Base-by-base conservation (phyloP, 2,797 vertebrate species). In the Nyctalus aviator region DNA sequence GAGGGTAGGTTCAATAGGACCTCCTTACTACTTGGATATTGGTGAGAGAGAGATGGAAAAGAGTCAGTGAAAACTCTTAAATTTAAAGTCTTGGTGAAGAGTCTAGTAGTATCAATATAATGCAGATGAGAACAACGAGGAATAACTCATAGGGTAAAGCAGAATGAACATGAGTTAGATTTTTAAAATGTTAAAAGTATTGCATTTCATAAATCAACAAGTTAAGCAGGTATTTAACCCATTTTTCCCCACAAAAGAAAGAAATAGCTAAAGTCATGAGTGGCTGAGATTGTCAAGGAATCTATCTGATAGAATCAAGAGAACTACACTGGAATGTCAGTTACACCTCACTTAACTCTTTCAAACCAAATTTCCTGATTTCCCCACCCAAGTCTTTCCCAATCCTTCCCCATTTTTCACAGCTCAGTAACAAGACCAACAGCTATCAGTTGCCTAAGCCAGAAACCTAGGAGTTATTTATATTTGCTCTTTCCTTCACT, bases 341-440 rank as follows among this genome's bases (percentile, higher is more conserved):
- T 41, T 37, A 81, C 50, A 72, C 21, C 35, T 55, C 77, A 82
- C n/a, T 82, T 44, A 90, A 68, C 32, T 77, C 62, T 89, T 93
- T 89, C n/a, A 93, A 96, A 94, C 21, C 44, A 92, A 89, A 73
- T 32, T 32, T 69, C 18, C 17, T 68, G 25, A 76, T 92, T 90
- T 88, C 84, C 35, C 53, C 68, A 84, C 41, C 30, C 76, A 83
- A 90, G 50, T 73, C 11, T n/a, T 83, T 88, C 76, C 55, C 7
- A 48, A 30, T 7, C 59, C 5, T 86, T 88, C 55, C 41, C 41
- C 37, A 81, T 72, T 25, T 84, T 95, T 88, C 84, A 78, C 35
- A 83, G 71, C 46, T 93, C 71, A 90, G 55, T 77, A 73, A 92
- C 62, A n/a, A 92, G 27, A 90, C 30, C 48, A 73, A 81, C 14